Conservation (phyloP, 2,797 vertebrate species). For the Melanotaenia pygmaea region DNA sequence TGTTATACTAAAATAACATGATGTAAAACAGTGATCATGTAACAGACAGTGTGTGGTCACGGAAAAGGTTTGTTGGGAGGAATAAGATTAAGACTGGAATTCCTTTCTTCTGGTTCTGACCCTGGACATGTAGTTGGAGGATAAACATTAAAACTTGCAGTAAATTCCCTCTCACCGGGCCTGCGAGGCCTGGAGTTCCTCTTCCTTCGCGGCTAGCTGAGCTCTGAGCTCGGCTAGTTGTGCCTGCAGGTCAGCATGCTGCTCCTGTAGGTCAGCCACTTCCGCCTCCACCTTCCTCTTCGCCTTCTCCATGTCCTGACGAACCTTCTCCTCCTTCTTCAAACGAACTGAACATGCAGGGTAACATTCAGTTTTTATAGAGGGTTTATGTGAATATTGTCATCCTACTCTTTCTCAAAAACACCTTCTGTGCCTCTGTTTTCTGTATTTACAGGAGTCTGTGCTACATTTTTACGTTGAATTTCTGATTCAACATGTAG, state of each 20-base stretch:
- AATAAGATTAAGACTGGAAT: too few relatives aligned
- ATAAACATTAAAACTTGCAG: too few relatives aligned
- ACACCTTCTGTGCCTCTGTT: too few relatives aligned
- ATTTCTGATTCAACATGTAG: too few relatives aligned
- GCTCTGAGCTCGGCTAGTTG: conserved; percentile 90
- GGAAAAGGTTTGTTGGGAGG: too few relatives aligned
- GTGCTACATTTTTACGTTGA: too few relatives aligned
- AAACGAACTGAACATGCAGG: conserved; percentile 80
- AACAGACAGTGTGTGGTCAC: too few relatives aligned
- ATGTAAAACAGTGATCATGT: background rate
- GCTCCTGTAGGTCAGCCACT: conserved; percentile 89
- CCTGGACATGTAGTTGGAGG: too few relatives aligned
- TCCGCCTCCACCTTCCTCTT: conserved; percentile 96
- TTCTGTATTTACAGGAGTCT: too few relatives aligned
- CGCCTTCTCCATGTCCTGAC: conserved; percentile 93
- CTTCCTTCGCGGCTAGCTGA: conserved; percentile 91
- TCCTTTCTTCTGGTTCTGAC: too few relatives aligned
- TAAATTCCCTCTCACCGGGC: conserved; percentile 79
- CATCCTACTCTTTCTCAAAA: too few relatives aligned
- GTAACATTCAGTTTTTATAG: background rate
- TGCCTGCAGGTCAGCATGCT: conserved; percentile 92
- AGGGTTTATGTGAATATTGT: too few relatives aligned
- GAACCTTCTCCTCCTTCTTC: conserved; percentile 96
- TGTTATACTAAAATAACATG: background rate
- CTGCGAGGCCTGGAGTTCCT: conserved; percentile 91